These are phyloP conservation scores for Lasioglossum pauxillum DNA, from an alignment of 2,888 invertebrate species.

Conservation along the genomic window DNA sequence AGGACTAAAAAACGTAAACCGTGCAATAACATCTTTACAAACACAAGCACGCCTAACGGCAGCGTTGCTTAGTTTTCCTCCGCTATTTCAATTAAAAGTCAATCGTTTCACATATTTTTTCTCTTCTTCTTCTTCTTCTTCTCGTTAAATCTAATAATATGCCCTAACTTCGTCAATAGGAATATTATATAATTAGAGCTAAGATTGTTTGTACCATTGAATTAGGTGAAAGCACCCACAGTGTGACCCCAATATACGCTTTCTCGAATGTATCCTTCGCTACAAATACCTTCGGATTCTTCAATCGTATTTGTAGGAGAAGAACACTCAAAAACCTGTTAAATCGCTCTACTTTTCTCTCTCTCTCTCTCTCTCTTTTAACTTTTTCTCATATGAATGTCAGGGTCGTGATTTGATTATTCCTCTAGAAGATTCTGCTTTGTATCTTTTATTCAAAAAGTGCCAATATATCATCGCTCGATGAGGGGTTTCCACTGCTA, in stretches of 20 bases:
- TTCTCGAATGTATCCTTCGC: slow-evolving; percentile 44
- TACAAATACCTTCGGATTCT: slow-evolving; percentile 43
- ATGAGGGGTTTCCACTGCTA: slow-evolving; percentile 88
- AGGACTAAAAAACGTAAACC: slow-evolving; percentile 49
- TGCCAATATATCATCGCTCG: slow-evolving; percentile 91
- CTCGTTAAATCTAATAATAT: slow-evolving; percentile 68
- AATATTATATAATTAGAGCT: slow-evolving; percentile 82
- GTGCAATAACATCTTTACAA: slow-evolving; percentile 74
- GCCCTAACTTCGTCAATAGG: slow-evolving; percentile 78
- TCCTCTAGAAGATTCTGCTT: slow-evolving; percentile 50
- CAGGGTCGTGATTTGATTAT: slow-evolving; percentile 70
- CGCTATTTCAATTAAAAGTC: slow-evolving; percentile 62
- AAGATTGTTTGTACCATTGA: slow-evolving; percentile 83
- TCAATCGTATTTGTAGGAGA: slow-evolving; percentile 56
- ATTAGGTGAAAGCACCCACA: slow-evolving; percentile 81
- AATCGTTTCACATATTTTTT: slow-evolving; percentile 31
- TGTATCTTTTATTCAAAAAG: slow-evolving; percentile 88
- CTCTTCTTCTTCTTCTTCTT: not conserved
- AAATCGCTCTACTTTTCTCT: not conserved
- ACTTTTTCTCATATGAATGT: slow-evolving; percentile 38
- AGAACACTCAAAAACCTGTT: slow-evolving; percentile 55
- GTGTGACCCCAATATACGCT: slow-evolving; percentile 72
- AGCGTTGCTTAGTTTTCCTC: slow-evolving; percentile 35
- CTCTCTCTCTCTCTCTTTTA: not conserved
- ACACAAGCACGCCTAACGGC: slow-evolving; percentile 46